A percentile compares a stretch with the other conserved stretches of the same genome.
These are phyloP conservation scores for Porphyrio hochstetteri DNA, from an alignment of 2,113 vertebrate species.

Conservation along the genomic window DNA sequence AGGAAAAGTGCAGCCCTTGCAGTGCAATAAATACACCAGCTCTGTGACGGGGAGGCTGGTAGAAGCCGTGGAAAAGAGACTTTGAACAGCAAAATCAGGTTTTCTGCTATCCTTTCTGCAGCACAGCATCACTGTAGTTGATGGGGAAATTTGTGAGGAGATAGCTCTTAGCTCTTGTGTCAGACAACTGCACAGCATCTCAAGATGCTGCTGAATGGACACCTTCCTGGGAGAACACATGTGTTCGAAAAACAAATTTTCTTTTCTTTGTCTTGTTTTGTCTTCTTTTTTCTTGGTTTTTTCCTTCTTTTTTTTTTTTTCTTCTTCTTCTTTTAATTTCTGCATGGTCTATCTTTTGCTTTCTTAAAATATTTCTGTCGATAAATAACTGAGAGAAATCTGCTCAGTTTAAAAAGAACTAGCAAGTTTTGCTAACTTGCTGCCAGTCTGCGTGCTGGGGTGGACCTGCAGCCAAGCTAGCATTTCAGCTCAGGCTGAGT, in stretches of 20 bases:
- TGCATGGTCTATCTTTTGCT: not conserved
- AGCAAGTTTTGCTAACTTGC: not conserved
- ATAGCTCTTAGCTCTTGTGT: not conserved
- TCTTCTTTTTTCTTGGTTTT: not conserved
- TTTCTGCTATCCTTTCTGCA: not conserved
- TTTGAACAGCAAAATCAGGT: not conserved
- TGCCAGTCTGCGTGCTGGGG: not conserved
- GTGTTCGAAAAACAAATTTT: not conserved
- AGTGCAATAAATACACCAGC: not conserved
- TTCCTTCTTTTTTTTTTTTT: not conserved
- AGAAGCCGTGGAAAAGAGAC: not conserved
- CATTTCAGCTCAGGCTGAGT: not conserved
- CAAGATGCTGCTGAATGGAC: not conserved
- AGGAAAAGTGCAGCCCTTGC: conserved; percentile 8
- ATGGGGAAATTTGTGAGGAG: not conserved
- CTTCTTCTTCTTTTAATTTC: not conserved
- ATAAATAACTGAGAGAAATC: not conserved
- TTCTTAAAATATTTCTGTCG: not conserved
- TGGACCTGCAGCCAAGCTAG: not conserved
- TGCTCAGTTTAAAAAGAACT: not conserved
- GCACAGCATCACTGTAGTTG: not conserved
- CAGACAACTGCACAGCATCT: not conserved
- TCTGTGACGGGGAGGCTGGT: not conserved
- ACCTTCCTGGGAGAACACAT: not conserved
- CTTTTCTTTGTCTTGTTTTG: not conserved